Base-by-base conservation (phyloP, 1,140 invertebrate species). In the Neodiprion pinetum region DNA sequence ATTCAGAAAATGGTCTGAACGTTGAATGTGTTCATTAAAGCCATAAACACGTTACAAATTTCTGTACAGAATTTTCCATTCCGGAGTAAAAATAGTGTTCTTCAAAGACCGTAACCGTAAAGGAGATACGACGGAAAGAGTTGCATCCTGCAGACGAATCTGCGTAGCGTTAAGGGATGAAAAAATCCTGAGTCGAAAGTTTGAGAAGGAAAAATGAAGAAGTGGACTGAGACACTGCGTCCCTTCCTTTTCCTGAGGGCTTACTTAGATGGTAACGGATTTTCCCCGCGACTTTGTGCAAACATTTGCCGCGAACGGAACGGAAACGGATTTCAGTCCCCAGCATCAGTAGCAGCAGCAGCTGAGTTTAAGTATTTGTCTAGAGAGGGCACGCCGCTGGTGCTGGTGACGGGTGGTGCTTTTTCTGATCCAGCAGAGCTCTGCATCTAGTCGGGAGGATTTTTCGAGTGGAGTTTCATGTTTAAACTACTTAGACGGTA, bases 401-500 rank as follows among this genome's bases (percentile, higher is more conserved):
- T 61, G 53, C n/a, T 61, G 3, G 11, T 17, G 53, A 53, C 50
- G 50, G 3, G 11, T 61, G 53, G n/a, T 14, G 53, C 53, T 40
- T 40, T 40, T 40, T 40, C 28, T 5, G 28, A 40, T 40, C 28
- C 28, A 3, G 28, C 28, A 40, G 28, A 40, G 28, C 28, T 40
- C 28, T 40, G 28, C 28, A 40, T 40, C 28, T 40, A 40, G 53
- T 17, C 53, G 53, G 53, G n/a, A 61, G 53, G 53, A 61, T 61
- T 61, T 61, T 61, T 61, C 53, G n/a, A 61, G 53, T 61, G 53
- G 53, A 61, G n/a, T 61, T 61, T 61, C 53, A 61, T 61, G 53
- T 61, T 61, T 17, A 61, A 61, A 61, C 53, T 61, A 61, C 53
- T 61, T 61, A 61, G 11, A 9, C 53, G 11, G 28, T 40, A 40